phyloP scores from a whole-genome alignment of 2,888 invertebrate genomes.

The Thecophora atra region DNA sequence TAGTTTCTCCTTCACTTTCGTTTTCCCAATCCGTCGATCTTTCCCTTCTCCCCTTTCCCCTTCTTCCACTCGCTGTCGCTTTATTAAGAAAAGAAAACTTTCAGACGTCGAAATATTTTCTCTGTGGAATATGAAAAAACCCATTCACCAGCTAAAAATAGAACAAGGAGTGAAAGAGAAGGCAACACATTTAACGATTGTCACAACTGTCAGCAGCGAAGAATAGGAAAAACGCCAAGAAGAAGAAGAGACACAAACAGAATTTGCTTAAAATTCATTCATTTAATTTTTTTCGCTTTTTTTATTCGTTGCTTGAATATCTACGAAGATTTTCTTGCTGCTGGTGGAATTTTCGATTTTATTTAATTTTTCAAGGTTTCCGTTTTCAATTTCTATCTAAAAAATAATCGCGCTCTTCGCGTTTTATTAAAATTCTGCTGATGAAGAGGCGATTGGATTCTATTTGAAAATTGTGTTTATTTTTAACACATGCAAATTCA shows the following conservation, averaged over 20 bases:
- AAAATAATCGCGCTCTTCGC: no score
- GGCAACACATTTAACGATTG: conserved; percentile 6
- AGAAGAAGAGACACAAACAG: neutral
- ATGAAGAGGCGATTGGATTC: no score
- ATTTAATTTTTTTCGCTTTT: neutral
- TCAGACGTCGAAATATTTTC: conserved; percentile 9
- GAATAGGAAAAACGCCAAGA: neutral
- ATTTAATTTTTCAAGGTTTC: no score
- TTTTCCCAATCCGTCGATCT: neutral
- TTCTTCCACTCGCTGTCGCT: neutral
- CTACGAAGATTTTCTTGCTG: neutral
- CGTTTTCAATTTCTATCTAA: no score
- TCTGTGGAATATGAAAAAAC: neutral
- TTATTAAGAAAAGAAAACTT: neutral
- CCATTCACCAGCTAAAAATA: conserved; percentile 6
- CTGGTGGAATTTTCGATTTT: neutral
- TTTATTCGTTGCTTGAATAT: neutral
- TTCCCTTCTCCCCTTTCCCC: neutral
- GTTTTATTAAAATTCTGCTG: no score
- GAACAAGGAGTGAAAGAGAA: neutral
- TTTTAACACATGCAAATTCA: neutral
- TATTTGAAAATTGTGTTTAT: no score
- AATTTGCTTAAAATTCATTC: no score
- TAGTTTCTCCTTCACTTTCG: neutral
- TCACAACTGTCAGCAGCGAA: neutral